These are phyloP conservation scores for Artemia franciscana DNA, from an alignment of 1,140 invertebrate species.

Conservation along the genomic window DNA sequence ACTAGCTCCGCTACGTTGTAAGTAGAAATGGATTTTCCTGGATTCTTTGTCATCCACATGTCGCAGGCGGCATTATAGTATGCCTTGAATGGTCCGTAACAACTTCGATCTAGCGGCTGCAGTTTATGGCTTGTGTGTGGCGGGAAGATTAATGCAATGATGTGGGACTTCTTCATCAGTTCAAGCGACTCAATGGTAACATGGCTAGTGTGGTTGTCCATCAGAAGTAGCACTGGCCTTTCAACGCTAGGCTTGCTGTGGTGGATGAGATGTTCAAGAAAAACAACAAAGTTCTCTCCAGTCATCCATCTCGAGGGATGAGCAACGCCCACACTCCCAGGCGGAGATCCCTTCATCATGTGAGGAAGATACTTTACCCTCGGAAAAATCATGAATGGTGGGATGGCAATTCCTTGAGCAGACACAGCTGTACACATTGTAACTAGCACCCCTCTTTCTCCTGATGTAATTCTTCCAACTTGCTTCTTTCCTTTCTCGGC, in stretches of 20 bases:
- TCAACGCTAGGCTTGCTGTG: constrained; percentile 15
- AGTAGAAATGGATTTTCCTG: neutral
- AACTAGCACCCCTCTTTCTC: constrained; percentile 22
- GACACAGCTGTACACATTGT: constrained; percentile 19
- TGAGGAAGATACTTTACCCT: constrained; percentile 9
- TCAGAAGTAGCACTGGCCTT: constrained; percentile 13
- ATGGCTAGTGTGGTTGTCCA: constrained; percentile 19
- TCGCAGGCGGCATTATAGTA: constrained; percentile 2
- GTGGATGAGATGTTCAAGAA: constrained; percentile 20
- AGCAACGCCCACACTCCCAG: constrained; percentile 16
- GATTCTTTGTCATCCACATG: neutral
- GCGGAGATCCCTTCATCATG: constrained; percentile 11
- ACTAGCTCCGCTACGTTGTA: neutral
- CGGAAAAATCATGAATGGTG: constrained; percentile 18
- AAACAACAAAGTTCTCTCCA: constrained; percentile 16
- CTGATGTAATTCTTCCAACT: constrained; percentile 21
- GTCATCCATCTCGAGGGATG: constrained; percentile 19
- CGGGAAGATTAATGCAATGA: constrained; percentile 22
- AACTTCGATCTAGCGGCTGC: constrained; percentile 23
- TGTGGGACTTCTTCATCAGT: constrained; percentile 17
- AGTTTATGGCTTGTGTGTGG: constrained; percentile 24
- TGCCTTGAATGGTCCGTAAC: constrained; percentile 23
- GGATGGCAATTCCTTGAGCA: constrained; percentile 16
- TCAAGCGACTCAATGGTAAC: constrained; percentile 13
- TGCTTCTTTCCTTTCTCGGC: constrained; percentile 19